These are phyloP conservation scores for Gymnocypris eckloni DNA, from an alignment of 2,797 vertebrate genomes.

Conservation along the genomic window DNA sequence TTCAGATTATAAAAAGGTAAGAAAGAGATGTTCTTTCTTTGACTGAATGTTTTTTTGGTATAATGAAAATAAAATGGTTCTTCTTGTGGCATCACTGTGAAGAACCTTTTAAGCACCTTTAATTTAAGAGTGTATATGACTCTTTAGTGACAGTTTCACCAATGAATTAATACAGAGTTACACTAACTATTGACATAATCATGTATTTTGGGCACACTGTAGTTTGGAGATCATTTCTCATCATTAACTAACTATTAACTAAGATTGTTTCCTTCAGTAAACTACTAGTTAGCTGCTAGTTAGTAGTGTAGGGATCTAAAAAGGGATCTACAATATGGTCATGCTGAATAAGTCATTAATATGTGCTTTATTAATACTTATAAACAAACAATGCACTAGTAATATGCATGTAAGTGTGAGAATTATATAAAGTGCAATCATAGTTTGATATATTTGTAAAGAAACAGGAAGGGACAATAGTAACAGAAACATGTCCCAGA, in stretches of 20 bases:
- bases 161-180: neutral
- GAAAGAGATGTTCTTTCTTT: too few species aligned
- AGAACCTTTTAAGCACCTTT: too few species aligned
- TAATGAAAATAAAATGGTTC: too few species aligned
- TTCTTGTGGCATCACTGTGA: too few species aligned
- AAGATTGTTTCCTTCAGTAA: too few species aligned
- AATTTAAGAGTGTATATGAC: neutral
- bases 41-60: too few species aligned
- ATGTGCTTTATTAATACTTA: neutral
- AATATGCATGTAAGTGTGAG: neutral
- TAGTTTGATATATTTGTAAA: neutral
- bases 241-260: too few species aligned
- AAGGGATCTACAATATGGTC: neutral
- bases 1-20: too few species aligned
- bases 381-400: neutral
- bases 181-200: neutral
- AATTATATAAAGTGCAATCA: neutral
- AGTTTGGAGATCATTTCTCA: neutral
- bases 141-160: neutral
- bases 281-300: neutral
- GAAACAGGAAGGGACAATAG: neutral
- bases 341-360: neutral
- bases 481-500: conserved; percentile 4
- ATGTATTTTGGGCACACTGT: neutral
- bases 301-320: neutral